A percentile compares a stretch with the other conserved stretches of the same genome.
Evolutionary conservation across 2,797 vertebrate genomes (phyloP).

Genomic region (Hylomyscus alleni): DNA sequence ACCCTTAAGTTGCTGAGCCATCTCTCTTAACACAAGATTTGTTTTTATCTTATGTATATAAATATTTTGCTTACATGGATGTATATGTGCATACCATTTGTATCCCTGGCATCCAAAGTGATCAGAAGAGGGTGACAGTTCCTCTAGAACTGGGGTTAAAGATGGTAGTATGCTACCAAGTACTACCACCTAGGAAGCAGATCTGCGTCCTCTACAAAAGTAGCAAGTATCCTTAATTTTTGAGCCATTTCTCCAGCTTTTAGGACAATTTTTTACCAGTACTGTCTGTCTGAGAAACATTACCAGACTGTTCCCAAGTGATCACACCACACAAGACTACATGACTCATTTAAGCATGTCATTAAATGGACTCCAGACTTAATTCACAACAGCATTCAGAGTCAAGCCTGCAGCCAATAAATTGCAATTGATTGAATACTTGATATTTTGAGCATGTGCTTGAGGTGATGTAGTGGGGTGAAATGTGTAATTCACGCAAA

Average conservation of each 20-base stretch:
- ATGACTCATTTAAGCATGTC: neutral
- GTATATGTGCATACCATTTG: neutral
- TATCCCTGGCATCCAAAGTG: neutral
- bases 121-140: neutral
- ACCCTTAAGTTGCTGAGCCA: neutral
- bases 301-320: neutral
- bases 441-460: neutral
- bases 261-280: neutral
- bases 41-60: neutral
- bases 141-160: neutral
- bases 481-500: neutral
- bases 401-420: slow-evolving; percentile 2
- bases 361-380: neutral
- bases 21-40: neutral
- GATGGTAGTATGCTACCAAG: neutral
- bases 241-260: neutral
- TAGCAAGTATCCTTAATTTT: neutral
- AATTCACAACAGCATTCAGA: neutral
- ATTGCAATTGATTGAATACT: neutral
- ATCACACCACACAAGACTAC: neutral
- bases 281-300: neutral
- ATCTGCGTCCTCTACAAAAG: neutral
- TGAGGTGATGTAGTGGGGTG: neutral
- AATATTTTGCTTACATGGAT: neutral
- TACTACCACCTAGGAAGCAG: neutral